A percentile compares a stretch with the other conserved stretches of the same genome.
Evolutionary conservation across 1,140 invertebrate genomes (phyloP).

Genomic region (Trypoxylus dichotomus): DNA sequence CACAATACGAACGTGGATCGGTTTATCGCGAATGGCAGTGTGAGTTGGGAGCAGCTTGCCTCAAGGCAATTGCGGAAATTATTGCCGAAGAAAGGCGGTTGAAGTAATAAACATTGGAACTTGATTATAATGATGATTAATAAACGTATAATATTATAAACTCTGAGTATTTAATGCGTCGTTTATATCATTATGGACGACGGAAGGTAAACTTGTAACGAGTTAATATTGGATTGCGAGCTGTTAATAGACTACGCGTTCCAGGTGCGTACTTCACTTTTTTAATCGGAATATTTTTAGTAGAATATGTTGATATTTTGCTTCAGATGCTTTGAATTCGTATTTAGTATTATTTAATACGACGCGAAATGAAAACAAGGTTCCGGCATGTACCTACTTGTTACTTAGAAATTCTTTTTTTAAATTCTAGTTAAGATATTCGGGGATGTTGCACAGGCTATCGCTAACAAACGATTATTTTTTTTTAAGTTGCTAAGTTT

Average conservation of each 20-base stretch:
- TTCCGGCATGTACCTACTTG: no score
- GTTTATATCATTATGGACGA: neutral
- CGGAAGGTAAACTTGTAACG: neutral
- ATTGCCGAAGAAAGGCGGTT: neutral
- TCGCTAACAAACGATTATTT: no score
- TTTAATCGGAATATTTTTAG: no score
- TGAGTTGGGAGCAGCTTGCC: neutral
- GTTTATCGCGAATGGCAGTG: neutral
- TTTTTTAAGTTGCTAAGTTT: no score
- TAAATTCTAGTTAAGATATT: no score
- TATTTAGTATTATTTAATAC: no score
- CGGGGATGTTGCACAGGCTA: no score
- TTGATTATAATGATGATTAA: slow-evolving; percentile 1
- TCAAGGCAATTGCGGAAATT: neutral
- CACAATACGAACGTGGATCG: neutral
- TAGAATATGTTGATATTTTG: no score
- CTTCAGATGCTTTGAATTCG: no score
- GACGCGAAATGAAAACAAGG: no score
- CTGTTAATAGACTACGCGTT: neutral
- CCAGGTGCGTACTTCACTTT: no score
- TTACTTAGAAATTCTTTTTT: no score
- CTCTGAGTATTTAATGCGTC: neutral
- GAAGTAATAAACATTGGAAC: neutral
- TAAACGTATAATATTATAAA: slow-evolving; percentile 1
- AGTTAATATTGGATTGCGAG: neutral